Evolutionary conservation across 2,113 vertebrate genomes (phyloP), one percentile per base, ranked within the genome.

Genomic region (Turnix velox): DNA sequence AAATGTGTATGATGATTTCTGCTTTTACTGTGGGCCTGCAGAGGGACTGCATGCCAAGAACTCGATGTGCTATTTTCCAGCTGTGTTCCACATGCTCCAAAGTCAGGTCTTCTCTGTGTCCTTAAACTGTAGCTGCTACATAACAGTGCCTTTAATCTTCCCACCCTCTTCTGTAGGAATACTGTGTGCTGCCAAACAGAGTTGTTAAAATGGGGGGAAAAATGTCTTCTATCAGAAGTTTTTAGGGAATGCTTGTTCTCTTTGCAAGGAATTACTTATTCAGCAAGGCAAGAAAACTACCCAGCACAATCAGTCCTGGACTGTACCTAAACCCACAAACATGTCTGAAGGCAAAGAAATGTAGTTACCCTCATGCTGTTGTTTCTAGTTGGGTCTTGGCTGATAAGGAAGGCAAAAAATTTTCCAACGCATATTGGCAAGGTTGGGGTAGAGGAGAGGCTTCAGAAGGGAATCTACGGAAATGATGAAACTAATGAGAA

Each of bases 391-490:
- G n/a, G n/a, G n/a, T n/a, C n/a, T n/a, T n/a, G n/a, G n/a, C n/a
- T 88, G 65, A 46, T 43, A 18, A 48, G 11, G 35, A 71, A 11
- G 37, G 23, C 18, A 18, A 13, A 20, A 48, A 18, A 5, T 22
- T 49, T 40, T 48, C 25, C 18, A 25, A 22, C 1, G 6, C 8
- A 2, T 23, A 18, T 9, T 46, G 46, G 22, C 40, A 65, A 51
- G 20, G 48, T n/a, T 65, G 2, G 6, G 4, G 20, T 6, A 1
- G 2, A 4, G 3, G 0, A 3, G 20, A 49, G 27, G 27, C n/a
- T 76, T 79, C 31, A 24, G 18, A 17, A 37, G 25, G 61, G 11
- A 63, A 68, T 48, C 79, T 3, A 17, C 37, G 31, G 25, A 14
- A 4, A 25, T 84, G 14, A 31, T 1, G 4, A 37, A 31, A 62